Evolutionary conservation across 2,888 invertebrate species (phyloP), one percentile per base, ranked within the genome.

Genomic region (Rhamnusium bicolor): DNA sequence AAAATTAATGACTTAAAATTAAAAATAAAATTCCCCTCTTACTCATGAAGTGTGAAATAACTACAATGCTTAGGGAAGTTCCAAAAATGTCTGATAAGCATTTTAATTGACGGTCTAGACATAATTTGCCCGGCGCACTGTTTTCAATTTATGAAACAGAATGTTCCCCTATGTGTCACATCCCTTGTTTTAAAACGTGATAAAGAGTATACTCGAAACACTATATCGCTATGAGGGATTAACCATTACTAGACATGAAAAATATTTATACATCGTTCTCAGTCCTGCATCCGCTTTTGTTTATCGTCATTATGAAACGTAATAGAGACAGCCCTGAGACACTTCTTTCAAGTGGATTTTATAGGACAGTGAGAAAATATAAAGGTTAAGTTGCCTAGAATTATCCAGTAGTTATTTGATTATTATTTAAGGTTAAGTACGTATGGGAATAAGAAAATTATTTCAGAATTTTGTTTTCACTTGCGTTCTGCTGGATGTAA

Each of bases 121-220:
- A 24, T 29, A 61, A 47, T 14, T 46, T 19, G 18, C 8, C 46
- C 21, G 18, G n/a, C 16, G 21, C 32, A 32, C 2, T 18, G 60
- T 32, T 61, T 61, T 56, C 27, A 56, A 29, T 27, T 56, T 19
- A 47, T 61, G 47, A 47, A 27, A 19, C 67, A 68, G 49, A 68
- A 68, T 68, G 68, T 27, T 54, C 68, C 68, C 68, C 58, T 60
- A 68, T 49, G 40, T 56, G 60, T 60, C 54, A 10, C 24, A 24
- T 32, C 47, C 46, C 58, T 19, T 47, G 16, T 56, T 54, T 60
- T 24, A 68, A 68, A 60, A 46, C 46, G 56, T 60, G 56, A 68
- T 58, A 47, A 68, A 58, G 54, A 40, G 68, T 19, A 21, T 46
- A 21, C 29, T 68, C 29, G 60, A 60, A 60, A 68, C 58, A 58